Base-by-base conservation (phyloP, 2,888 invertebrate species). In the Rambutsinella grinnellia region DNA sequence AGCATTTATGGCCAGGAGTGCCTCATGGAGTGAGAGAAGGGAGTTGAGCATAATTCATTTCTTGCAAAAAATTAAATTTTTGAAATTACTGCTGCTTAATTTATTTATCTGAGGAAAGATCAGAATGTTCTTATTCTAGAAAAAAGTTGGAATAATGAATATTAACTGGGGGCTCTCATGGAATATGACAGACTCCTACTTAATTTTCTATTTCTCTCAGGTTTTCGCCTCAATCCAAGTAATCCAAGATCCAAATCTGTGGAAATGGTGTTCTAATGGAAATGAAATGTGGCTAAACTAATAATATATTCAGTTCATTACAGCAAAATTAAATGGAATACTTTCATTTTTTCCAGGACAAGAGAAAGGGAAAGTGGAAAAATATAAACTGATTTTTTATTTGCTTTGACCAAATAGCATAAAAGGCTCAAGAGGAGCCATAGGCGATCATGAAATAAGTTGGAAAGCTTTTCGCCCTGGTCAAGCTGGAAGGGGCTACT, bases 231-330 rank as follows among this genome's bases (percentile, higher is more conserved):
- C 24, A 60, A 65, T 72, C 72, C 72, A 36, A 36, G 13, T n/a
- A n/a, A n/a, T n/a, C n/a, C n/a, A 60, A 66, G 72, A 72, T 72
- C 46, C 10, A 53, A 65, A 72, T 72, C 72, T 47, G 24, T 28
- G 53, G 58, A 72, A 72, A 72, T 58, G 65, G 65, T 51, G 65
- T 53, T 60, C 58, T 72, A 72, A 71, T 72, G 72, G 65, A 72
- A 65, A 71, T 63, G 24, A 60, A 61, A 61, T 61, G 61, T 13
- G 61, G 61, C 61, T 61, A 46, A 5, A 61, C 24, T 61, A 61
- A 47, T 36, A 24, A 19, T 17, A 23, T 36, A 19, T 36, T 36
- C 36, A 36, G 6, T 36, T 36, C 36, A 36, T 5, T n/a, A 13
- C 13, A 36, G 36, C 5, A 36, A 36, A 36, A 13, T 36, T 36